These are phyloP conservation scores for Drosophila tropicalis DNA, from an alignment of 1,140 invertebrate genomes.

Conservation along the genomic window DNA sequence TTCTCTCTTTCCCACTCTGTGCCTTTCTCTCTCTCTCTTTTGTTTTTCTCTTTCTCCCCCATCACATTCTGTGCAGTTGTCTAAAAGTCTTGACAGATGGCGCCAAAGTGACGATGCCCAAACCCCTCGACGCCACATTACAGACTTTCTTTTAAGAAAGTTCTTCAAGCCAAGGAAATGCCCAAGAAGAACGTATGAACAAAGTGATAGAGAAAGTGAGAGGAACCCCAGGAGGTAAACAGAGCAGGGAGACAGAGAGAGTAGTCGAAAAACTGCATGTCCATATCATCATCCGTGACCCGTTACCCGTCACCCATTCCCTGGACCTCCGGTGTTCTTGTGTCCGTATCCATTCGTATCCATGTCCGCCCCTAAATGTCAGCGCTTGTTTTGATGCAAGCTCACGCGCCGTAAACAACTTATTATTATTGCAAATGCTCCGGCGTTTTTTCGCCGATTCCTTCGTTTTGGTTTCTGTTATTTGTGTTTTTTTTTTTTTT, in stretches of 20 bases:
- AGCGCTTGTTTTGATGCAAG: slow-evolving; percentile 80
- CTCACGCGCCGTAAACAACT: slow-evolving; percentile 80
- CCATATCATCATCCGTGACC: slow-evolving; percentile 51
- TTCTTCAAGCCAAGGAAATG: slow-evolving; percentile 32
- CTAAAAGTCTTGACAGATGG: slow-evolving; percentile 66
- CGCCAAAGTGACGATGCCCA: slow-evolving; percentile 46
- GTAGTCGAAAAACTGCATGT: slow-evolving; percentile 33
- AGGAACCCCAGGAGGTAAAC: background rate
- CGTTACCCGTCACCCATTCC: slow-evolving; percentile 41
- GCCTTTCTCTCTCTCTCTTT: slow-evolving; percentile 25
- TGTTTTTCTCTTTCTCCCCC: slow-evolving; percentile 15
- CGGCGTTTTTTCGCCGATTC: slow-evolving; percentile 42
- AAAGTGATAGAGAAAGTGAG: slow-evolving; percentile 4
- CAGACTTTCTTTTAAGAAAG: background rate
- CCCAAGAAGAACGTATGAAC: slow-evolving; percentile 15
- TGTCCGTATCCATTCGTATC: slow-evolving; percentile 52
- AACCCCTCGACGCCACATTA: background rate
- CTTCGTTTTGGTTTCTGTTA: slow-evolving; percentile 25
- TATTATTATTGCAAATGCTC: slow-evolving; percentile 75
- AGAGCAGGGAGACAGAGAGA: background rate
- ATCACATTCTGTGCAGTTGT: slow-evolving; percentile 28
- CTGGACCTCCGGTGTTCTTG: slow-evolving; percentile 1
- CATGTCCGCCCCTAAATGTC: slow-evolving; percentile 79
- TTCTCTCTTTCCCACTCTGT: slow-evolving; percentile 22
- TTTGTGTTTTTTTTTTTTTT: slow-evolving; percentile 7